These are phyloP conservation scores for Bradypodion pumilum DNA, from an alignment of 2,797 vertebrate species.

Conservation along the genomic window DNA sequence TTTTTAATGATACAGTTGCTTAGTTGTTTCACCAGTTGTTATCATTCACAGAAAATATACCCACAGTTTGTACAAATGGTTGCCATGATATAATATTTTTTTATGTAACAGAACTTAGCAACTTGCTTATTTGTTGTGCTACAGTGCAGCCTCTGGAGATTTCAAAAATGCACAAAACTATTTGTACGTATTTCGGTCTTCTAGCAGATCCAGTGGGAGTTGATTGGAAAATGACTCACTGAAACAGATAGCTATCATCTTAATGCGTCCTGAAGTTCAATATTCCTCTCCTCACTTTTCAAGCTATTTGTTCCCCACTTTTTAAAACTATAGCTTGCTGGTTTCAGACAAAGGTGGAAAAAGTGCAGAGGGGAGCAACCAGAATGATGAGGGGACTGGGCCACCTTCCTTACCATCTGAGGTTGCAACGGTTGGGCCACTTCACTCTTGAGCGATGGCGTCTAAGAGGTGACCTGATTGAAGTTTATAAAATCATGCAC, in stretches of 20 bases:
- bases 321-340: not conserved
- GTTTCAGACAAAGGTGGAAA: too few relatives aligned
- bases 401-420: too few relatives aligned
- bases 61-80: not conserved
- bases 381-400: too few relatives aligned
- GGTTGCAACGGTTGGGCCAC: too few relatives aligned
- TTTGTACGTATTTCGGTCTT: not conserved
- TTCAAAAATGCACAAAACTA: not conserved
- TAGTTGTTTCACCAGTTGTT: not conserved
- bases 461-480: too few relatives aligned
- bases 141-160: conserved; percentile 4
- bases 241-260: conserved; percentile 5
- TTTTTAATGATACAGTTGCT: not conserved
- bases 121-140: conserved; percentile 9
- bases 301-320: not conserved
- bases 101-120: not conserved
- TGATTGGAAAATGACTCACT: not conserved
- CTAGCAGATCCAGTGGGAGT: not conserved
- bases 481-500: too few relatives aligned
- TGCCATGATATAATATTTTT: not conserved
- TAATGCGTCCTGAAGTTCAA: not conserved
- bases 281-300: not conserved
- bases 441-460: too few relatives aligned
- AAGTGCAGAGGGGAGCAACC: too few relatives aligned
- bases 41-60: not conserved